A percentile compares a stretch with the other conserved stretches of the same genome.
Evolutionary conservation across 2,888 invertebrate genomes (phyloP).

Genomic region (Apocheima hispidaria): DNA sequence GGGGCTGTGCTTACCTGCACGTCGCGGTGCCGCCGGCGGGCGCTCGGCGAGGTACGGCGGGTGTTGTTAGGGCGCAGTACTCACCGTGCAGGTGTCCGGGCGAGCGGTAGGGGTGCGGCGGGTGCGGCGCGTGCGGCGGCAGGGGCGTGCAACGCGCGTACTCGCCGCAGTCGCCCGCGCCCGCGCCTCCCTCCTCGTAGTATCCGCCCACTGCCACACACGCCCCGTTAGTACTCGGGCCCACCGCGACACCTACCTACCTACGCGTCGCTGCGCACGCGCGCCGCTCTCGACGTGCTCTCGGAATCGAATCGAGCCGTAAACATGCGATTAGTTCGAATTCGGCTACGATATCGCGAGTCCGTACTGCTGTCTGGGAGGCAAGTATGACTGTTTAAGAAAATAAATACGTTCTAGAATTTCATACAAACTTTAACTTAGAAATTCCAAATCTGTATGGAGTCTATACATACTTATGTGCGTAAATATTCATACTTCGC

Average conservation of each 20-base stretch:
- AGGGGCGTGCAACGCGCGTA: constrained; percentile 71
- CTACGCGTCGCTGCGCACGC: constrained; percentile 12
- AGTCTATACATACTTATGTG: too few relatives aligned
- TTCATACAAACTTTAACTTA: too few relatives aligned
- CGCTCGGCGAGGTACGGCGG: constrained; percentile 6
- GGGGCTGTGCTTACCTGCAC: not conserved
- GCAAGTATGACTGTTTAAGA: too few relatives aligned
- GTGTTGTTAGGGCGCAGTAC: constrained; percentile 47
- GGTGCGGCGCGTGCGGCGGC: constrained; percentile 57
- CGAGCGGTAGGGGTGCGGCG: constrained; percentile 50
- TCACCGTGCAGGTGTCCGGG: constrained; percentile 76
- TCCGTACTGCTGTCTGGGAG: constrained; percentile 27
- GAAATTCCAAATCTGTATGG: too few relatives aligned
- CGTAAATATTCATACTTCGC: too few relatives aligned
- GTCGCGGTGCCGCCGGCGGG: not conserved
- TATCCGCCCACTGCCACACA: constrained; percentile 84
- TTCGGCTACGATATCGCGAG: constrained; percentile 54
- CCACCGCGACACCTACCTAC: constrained; percentile 69
- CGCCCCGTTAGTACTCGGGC: constrained; percentile 67
- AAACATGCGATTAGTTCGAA: constrained; percentile 75
- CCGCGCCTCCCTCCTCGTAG: constrained; percentile 77
- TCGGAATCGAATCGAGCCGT: constrained; percentile 56
- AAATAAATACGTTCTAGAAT: too few relatives aligned
- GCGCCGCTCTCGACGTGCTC: not conserved
- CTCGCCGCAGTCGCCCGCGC: constrained; percentile 68